These are phyloP conservation scores for Prochilodus magdalenae DNA, from an alignment of 2,113 vertebrate genomes.

Conservation along the genomic window DNA sequence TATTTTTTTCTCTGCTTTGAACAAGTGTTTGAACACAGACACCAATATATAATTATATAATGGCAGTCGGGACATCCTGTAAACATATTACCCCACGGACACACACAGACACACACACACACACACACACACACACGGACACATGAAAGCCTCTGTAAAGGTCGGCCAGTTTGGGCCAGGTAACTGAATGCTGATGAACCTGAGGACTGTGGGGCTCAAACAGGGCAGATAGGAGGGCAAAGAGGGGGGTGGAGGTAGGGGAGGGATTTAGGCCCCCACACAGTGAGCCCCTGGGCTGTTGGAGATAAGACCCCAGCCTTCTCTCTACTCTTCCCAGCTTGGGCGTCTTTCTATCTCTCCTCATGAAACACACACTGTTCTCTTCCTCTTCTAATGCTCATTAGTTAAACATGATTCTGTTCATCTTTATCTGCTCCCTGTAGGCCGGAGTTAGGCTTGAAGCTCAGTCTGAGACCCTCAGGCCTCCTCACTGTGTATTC, in stretches of 20 bases:
- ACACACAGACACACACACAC: neutral
- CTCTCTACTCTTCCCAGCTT: slow-evolving; percentile 1
- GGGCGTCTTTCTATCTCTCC: neutral
- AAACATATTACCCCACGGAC: neutral
- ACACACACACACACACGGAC: neutral
- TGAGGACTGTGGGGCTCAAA: neutral
- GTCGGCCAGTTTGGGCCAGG: slow-evolving; percentile 12
- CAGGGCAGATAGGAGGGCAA: neutral
- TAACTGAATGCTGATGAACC: slow-evolving; percentile 25
- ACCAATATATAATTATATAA: too few relatives aligned
- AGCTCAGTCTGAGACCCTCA: neutral
- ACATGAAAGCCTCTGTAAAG: slow-evolving; percentile 1
- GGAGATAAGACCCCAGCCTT: slow-evolving; percentile 19
- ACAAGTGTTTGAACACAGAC: too few relatives aligned
- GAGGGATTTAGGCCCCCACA: slow-evolving; percentile 3
- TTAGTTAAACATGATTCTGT: neutral
- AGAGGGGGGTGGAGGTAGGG: neutral
- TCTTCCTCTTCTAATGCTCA: too few relatives aligned
- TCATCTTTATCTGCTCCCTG: slow-evolving; percentile 14
- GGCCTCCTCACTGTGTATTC: neutral
- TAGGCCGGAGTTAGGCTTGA: neutral
- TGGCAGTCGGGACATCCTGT: neutral
- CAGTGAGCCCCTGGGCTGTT: neutral
- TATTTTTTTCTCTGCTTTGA: too few relatives aligned
- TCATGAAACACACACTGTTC: neutral